These are phyloP conservation scores for Brevimyrus niger DNA, from an alignment of 2,113 vertebrate genomes.

Conservation along the genomic window DNA sequence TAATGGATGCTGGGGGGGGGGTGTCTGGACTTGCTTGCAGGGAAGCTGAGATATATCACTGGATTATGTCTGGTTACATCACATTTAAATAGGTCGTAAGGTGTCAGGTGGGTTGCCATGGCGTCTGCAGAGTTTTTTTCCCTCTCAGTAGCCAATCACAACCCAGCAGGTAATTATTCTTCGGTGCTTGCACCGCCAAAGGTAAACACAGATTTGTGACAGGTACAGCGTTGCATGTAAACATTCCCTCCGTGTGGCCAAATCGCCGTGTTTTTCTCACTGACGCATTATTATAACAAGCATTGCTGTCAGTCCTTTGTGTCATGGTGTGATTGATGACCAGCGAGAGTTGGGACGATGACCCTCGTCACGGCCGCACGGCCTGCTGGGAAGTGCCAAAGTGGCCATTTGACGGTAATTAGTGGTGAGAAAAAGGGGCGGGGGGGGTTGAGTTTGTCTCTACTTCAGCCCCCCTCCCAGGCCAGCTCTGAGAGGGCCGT, in stretches of 20 bases:
- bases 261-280: neutral
- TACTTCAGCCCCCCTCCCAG: slow-evolving; percentile 1
- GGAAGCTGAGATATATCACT: slow-evolving; percentile 24
- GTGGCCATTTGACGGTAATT: neutral
- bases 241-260: neutral
- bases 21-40: slow-evolving; percentile 18
- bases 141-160: neutral
- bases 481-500: slow-evolving; percentile 13
- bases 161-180: neutral
- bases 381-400: slow-evolving; percentile 37
- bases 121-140: neutral
- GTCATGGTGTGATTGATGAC: neutral
- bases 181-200: neutral
- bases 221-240: neutral
- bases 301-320: neutral
- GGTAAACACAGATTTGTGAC: neutral
- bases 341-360: neutral
- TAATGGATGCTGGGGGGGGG: slow-evolving; percentile 18
- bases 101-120: slow-evolving; percentile 35
- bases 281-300: neutral
- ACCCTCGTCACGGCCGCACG: slow-evolving; percentile 7
- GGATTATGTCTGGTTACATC: slow-evolving; percentile 42
- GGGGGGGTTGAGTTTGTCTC: too few species aligned
- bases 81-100: slow-evolving; percentile 37
- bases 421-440: neutral